Conservation (phyloP, 2,888 invertebrate genomes). For the Archips crataeganus region DNA sequence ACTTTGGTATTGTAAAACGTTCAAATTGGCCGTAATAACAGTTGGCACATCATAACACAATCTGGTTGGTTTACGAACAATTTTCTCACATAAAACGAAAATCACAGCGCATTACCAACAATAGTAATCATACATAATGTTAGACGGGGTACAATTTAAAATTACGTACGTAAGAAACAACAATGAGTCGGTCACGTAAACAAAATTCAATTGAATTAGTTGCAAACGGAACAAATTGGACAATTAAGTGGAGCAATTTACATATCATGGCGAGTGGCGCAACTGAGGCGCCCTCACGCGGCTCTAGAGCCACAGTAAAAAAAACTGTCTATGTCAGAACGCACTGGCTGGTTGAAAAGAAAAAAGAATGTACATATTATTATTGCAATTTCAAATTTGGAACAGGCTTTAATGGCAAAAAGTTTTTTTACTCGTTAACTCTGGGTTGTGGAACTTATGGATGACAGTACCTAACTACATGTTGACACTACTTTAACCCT, state of each 20-base stretch:
- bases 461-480: too few relatives aligned
- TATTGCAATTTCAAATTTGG: not conserved
- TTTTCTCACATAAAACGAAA: slow-evolving; percentile 37
- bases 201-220: slow-evolving; percentile 59
- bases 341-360: not conserved
- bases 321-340: not conserved
- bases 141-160: slow-evolving; percentile 38
- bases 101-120: slow-evolving; percentile 35
- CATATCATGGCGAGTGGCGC: slow-evolving; percentile 57
- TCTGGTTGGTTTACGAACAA: slow-evolving; percentile 28
- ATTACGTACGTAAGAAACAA: slow-evolving; percentile 41
- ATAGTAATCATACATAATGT: slow-evolving; percentile 40
- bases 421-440: too few relatives aligned
- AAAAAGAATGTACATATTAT: not conserved
- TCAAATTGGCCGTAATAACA: slow-evolving; percentile 35
- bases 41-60: slow-evolving; percentile 29
- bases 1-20: slow-evolving; percentile 6
- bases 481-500: too few relatives aligned
- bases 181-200: slow-evolving; percentile 41
- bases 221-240: slow-evolving; percentile 76
- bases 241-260: slow-evolving; percentile 72
- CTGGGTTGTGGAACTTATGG: too few relatives aligned
- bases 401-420: not conserved
- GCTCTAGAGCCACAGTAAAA: not conserved
- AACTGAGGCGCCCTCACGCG: slow-evolving; percentile 16